phyloP scores from a whole-genome alignment of 2,797 vertebrate genomes.

The Acanthurus leucopareius region DNA sequence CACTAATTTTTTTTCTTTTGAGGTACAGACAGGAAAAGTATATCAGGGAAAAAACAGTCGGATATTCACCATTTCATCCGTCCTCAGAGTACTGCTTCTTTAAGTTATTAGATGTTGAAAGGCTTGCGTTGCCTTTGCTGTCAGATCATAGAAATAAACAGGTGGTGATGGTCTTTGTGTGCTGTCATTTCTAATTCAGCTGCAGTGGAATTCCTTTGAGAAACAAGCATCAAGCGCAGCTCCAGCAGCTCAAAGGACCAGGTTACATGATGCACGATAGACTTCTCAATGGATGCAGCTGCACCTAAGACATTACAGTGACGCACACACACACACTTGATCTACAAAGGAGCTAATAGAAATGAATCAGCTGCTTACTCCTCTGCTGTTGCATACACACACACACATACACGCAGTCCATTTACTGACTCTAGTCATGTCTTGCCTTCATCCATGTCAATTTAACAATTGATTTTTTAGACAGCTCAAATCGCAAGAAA shows the following conservation, averaged over 20 bases:
- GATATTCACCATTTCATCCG: constrained; percentile 36
- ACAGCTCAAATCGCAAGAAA: constrained; percentile 18
- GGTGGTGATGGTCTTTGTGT: constrained; percentile 63
- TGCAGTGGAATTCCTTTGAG: constrained; percentile 45
- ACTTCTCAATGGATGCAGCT: constrained; percentile 25
- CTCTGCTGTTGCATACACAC: constrained; percentile 30
- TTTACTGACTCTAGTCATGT: constrained; percentile 47
- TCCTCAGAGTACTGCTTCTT: constrained; percentile 44
- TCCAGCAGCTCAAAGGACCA: constrained; percentile 34
- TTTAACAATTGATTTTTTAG: constrained; percentile 54
- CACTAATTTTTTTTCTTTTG: too few relatives aligned
- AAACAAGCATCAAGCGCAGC: constrained; percentile 59
- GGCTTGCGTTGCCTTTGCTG: constrained; percentile 55
- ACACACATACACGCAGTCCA: constrained; percentile 18
- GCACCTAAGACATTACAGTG: constrained; percentile 29
- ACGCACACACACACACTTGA: constrained; percentile 33
- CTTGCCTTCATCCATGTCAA: constrained; percentile 52
- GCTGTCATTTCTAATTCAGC: constrained; percentile 62
- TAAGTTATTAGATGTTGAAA: constrained; percentile 51
- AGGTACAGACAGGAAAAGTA: too few relatives aligned
- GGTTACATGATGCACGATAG: constrained; percentile 39
- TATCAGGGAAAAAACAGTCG: constrained; percentile 15
- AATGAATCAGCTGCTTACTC: constrained; percentile 40
- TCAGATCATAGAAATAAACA: constrained; percentile 62
- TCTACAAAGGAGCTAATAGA: constrained; percentile 31